Base-by-base conservation (phyloP, 2,797 vertebrate genomes). In the Sebastes minor region DNA sequence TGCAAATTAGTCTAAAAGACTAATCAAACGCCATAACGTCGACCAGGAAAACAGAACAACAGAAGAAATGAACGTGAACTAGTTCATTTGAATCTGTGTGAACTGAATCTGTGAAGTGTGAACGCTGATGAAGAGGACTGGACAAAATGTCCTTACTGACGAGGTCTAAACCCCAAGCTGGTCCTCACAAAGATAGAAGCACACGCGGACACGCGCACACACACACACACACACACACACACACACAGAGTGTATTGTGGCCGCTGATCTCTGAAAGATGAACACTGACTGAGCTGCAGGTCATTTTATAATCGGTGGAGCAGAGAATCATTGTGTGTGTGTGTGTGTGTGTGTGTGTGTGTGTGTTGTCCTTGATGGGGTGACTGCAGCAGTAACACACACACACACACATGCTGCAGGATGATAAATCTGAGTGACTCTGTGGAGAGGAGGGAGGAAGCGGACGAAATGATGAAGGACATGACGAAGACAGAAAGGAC, bases 371-470 rank as follows among this genome's bases (percentile, higher is more conserved):
- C 63, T 70, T 76, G 73, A 32, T 27, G 2, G 56, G 46, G 62
- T 65, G 42, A 46, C 76, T 77, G 53, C 65, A 63, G 85, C 76
- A 75, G 56, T 25, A 16, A 60, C 61, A 56, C 52, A 46, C 73
- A 33, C 62, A 38, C 38, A 38, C 28, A 71, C 63, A 35, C 62
- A 42, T 30, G 57, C 80, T 65, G 85, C 85, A 81, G 87, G 80
- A 82, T 69, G 69, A 90, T 86, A 88, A 89, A 86, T 88, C 84
- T 71, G 65, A 83, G 75, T 6, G 71, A 74, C 67, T 68, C 2
- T 13, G 25, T 10, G 38, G 42, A 35, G 56, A 33, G 20, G 22
- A 35, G 49, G n/a, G 27, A 38, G 32, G 14, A 66, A 4, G 52
- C 74, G 30, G 70, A 71, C 3, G 20, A 7, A 23, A 46, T 8